phyloP scores from a whole-genome alignment of 2,888 invertebrate species.

The Nudaria mundana region DNA sequence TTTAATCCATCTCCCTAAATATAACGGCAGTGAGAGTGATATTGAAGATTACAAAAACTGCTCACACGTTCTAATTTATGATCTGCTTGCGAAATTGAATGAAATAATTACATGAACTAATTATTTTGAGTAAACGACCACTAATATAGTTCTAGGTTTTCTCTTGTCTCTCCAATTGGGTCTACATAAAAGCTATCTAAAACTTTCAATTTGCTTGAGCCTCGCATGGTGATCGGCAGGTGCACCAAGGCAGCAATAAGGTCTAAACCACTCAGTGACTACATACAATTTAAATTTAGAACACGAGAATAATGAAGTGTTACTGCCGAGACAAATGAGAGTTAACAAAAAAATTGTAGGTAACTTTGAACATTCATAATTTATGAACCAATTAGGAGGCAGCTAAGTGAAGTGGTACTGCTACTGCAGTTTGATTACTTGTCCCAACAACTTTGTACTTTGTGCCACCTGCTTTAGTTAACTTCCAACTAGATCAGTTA shows the following conservation, averaged over 20 bases:
- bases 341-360: slow-evolving; percentile 23
- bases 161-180: background rate
- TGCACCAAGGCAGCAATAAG: too few relatives aligned
- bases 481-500: slow-evolving; percentile 67
- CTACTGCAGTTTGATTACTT: slow-evolving; percentile 50
- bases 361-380: slow-evolving; percentile 31
- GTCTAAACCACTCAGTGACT: too few relatives aligned
- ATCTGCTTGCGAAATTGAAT: slow-evolving; percentile 10
- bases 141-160: background rate
- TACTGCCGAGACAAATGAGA: slow-evolving; percentile 10
- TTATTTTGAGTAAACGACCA: background rate
- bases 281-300: too few relatives aligned
- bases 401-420: slow-evolving; percentile 34
- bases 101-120: background rate
- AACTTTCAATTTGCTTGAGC: too few relatives aligned
- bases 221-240: too few relatives aligned
- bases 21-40: slow-evolving; percentile 39
- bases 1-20: slow-evolving; percentile 58
- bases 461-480: slow-evolving; percentile 49
- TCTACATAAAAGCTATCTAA: too few relatives aligned
- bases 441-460: slow-evolving; percentile 50
- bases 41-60: slow-evolving; percentile 22
- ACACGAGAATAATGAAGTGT: background rate
- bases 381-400: slow-evolving; percentile 34
- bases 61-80: slow-evolving; percentile 24